phyloP scores from a whole-genome alignment of 64 coral and sea anemone genomes.

The Platygyra sinensis region DNA sequence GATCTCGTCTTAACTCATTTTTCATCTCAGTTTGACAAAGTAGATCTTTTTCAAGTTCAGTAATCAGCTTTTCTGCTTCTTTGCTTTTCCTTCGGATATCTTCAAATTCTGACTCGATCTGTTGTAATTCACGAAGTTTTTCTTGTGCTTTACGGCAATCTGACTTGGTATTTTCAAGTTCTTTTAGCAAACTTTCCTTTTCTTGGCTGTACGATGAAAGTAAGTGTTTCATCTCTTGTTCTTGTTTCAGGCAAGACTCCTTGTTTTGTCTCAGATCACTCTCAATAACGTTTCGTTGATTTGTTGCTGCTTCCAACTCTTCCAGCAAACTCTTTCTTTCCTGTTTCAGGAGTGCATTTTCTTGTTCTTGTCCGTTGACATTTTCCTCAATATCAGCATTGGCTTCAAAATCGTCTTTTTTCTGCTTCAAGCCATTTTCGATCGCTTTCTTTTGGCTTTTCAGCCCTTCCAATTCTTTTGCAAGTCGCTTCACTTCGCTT shows the following conservation, averaged over 20 bases:
- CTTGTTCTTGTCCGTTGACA: neutral
- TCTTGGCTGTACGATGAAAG: conserved; percentile 69
- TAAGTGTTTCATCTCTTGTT: conserved; percentile 64
- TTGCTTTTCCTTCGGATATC: conserved; percentile 53
- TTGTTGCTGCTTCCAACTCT: conserved; percentile 42
- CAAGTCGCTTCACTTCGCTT: neutral
- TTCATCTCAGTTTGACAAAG: conserved; percentile 73
- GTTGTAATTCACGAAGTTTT: conserved; percentile 53
- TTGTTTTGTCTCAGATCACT: conserved; percentile 56
- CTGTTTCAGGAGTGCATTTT: conserved; percentile 45
- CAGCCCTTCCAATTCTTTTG: neutral
- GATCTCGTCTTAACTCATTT: conserved; percentile 45
- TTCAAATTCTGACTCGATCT: conserved; percentile 52
- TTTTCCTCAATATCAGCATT: neutral
- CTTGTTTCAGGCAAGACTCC: conserved; percentile 31
- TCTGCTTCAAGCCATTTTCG: neutral
- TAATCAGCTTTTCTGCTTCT: conserved; percentile 80
- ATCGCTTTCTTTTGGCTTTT: neutral
- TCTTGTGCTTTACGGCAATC: conserved; percentile 53
- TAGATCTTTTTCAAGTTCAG: conserved; percentile 79
- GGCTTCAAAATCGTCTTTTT: neutral
- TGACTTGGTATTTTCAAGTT: conserved; percentile 48
- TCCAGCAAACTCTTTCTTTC: conserved; percentile 58
- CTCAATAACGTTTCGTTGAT: conserved; percentile 21
- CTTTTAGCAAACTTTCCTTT: conserved; percentile 67